Base-by-base conservation (phyloP, 2,888 invertebrate genomes). In the Lydus trimaculatus region DNA sequence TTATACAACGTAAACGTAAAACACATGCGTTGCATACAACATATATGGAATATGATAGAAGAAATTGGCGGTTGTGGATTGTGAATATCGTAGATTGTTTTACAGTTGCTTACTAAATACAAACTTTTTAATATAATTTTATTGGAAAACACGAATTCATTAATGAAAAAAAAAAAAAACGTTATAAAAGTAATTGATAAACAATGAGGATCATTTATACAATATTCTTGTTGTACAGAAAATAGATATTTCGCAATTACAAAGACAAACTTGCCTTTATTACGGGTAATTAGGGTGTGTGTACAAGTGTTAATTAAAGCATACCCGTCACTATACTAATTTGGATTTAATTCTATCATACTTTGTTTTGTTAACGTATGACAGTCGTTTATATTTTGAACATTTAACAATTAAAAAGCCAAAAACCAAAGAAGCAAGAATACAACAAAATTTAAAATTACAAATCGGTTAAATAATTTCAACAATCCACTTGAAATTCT, bases 271-370 rank as follows among this genome's bases (percentile, higher is more conserved):
- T 43, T 73, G 73, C 73, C 72, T 72, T 76, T 71, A 71, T 69
- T 69, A 62, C 63, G 43, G 33, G 64, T 76, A 77, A 77, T 77
- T 76, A 75, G 73, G 66, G 73, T 76, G 76, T 75, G 73, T 75
- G 74, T 75, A 74, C 73, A 76, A 75, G 77, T 77, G 78, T 77
- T 78, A 78, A 78, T 77, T 78, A 77, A 76, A 73, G 74, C 73
- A 39, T 66, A 72, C 75, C 72, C 72, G 73, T 74, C 75, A 70
- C 74, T 75, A 61, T 64, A 69, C 67, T 76, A 78, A 78, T 77
- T 77, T 72, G 75, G 73, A 75, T 78, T 77, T 76, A 76, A 76
- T 76, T 78, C 69, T 61, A 65, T 61, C 66, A 67, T 62, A 64
- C 63, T 67, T 67, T 72, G 64, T 72, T 70, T 67, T 61, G 66